A percentile compares a stretch with the other conserved stretches of the same genome.
Evolutionary conservation across 2,113 vertebrate genomes (phyloP).

Genomic region (Sorex araneus): DNA sequence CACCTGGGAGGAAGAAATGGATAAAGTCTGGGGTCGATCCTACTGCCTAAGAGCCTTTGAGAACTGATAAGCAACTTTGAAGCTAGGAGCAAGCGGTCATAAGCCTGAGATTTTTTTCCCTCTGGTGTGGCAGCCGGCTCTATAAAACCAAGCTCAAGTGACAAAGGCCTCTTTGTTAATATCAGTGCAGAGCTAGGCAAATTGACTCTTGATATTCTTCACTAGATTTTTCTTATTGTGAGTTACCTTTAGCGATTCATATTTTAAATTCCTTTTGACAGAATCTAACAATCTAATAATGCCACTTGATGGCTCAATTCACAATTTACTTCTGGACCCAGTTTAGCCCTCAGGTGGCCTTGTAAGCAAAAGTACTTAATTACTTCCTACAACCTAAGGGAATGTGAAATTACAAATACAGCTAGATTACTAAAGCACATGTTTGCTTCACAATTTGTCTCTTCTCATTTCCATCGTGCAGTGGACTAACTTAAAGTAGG

Average conservation of each 20-base stretch:
- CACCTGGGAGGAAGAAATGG: not conserved
- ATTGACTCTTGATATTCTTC: slow-evolving; percentile 30
- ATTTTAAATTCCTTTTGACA: slow-evolving; percentile 73
- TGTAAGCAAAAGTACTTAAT: slow-evolving; percentile 80
- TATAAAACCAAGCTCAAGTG: slow-evolving; percentile 12
- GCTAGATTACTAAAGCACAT: slow-evolving; percentile 62
- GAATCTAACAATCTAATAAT: slow-evolving; percentile 73
- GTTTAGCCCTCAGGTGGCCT: slow-evolving; percentile 76
- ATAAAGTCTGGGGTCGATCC: not conserved
- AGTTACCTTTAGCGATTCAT: slow-evolving; percentile 44
- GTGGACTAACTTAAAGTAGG: not conserved
- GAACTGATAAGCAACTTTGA: not conserved
- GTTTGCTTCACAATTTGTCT: slow-evolving; percentile 75
- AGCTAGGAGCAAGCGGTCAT: not conserved
- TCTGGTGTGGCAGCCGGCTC: not conserved
- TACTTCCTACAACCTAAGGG: slow-evolving; percentile 78
- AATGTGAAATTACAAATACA: slow-evolving; percentile 75
- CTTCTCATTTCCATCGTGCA: slow-evolving; percentile 58
- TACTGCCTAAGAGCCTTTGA: not conserved
- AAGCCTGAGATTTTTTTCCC: not conserved
- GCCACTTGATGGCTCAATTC: slow-evolving; percentile 72
- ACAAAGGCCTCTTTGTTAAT: slow-evolving; percentile 13
- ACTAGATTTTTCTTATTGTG: slow-evolving; percentile 64
- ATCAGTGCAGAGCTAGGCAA: not conserved
- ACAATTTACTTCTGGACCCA: slow-evolving; percentile 74